Conservation (phyloP, 2,888 invertebrate species). For the Hyles lineata region DNA sequence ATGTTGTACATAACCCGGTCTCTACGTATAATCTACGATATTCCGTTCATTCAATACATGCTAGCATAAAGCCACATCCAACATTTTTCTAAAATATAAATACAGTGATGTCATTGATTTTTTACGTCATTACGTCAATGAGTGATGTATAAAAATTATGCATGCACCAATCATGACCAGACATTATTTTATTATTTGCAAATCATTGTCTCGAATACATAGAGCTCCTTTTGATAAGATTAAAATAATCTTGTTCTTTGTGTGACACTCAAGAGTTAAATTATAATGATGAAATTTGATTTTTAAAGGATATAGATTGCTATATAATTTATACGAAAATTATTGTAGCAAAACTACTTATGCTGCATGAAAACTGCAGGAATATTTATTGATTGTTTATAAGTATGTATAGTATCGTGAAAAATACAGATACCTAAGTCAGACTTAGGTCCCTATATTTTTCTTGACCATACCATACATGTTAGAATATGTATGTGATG, state of each 20-base stretch:
- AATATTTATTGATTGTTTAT: too few species aligned
- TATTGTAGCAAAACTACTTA: too few species aligned
- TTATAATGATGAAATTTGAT: not conserved
- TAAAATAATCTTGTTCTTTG: not conserved
- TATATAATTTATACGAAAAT: not conserved
- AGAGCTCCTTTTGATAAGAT: not conserved
- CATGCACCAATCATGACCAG: not conserved
- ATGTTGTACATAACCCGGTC: too few species aligned
- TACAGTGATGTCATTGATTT: too few species aligned
- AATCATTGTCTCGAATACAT: too few species aligned
- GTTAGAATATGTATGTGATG: too few species aligned
- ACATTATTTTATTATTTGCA: not conserved
- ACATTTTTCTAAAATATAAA: not conserved
- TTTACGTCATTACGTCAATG: too few species aligned
- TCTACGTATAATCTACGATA: not conserved
- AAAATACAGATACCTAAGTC: too few species aligned
- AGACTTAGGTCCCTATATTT: too few species aligned
- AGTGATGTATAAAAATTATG: not conserved
- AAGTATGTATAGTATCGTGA: too few species aligned
- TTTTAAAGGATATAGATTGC: not conserved
- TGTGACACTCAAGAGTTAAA: not conserved
- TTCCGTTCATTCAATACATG: not conserved
- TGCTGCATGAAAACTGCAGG: too few species aligned
- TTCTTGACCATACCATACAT: too few species aligned
- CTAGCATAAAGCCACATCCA: not conserved